A percentile compares a stretch with the other conserved stretches of the same genome.
These are phyloP conservation scores for Acronicta psi DNA, from an alignment of 2,888 invertebrate genomes.

Conservation along the genomic window DNA sequence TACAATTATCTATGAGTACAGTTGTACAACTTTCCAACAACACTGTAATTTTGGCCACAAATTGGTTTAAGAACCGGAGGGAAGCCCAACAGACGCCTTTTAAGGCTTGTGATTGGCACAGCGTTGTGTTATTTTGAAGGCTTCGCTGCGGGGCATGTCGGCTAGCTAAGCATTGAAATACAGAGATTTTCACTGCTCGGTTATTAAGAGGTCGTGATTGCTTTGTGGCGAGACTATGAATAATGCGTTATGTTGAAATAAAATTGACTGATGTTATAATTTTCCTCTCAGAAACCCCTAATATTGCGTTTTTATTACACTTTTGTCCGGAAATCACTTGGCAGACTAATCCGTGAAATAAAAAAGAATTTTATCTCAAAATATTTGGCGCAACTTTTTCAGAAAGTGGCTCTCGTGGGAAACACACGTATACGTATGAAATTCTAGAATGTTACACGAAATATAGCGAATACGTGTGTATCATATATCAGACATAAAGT, in stretches of 20 bases:
- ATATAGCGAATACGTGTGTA: constrained; percentile 10
- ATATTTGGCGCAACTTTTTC: constrained; percentile 27
- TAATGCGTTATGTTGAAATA: neutral
- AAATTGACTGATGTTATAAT: too few species aligned
- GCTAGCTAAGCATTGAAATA: constrained; percentile 15
- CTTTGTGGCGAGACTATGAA: constrained; percentile 6
- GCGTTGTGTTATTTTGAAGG: constrained; percentile 23
- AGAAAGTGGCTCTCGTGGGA: constrained; percentile 31
- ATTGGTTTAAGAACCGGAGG: constrained; percentile 33
- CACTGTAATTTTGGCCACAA: constrained; percentile 35
- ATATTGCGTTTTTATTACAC: neutral
- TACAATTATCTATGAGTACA: constrained; percentile 42
- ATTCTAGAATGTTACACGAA: constrained; percentile 9
- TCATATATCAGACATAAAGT: constrained; percentile 2
- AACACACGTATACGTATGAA: constrained; percentile 1
- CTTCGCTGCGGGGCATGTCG: constrained; percentile 17
- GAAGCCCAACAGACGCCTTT: constrained; percentile 19
- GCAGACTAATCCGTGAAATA: too few species aligned
- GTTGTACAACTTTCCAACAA: constrained; percentile 39
- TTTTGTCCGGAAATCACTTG: too few species aligned
- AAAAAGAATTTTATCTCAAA: constrained; percentile 23
- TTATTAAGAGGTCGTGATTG: constrained; percentile 5
- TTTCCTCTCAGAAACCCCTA: too few species aligned
- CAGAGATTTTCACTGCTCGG: constrained; percentile 4
- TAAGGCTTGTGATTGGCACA: constrained; percentile 39